Evolutionary conservation across 2,797 vertebrate genomes (phyloP), one percentile per base, ranked within the genome.

Genomic region (Acanthurus tractus): DNA sequence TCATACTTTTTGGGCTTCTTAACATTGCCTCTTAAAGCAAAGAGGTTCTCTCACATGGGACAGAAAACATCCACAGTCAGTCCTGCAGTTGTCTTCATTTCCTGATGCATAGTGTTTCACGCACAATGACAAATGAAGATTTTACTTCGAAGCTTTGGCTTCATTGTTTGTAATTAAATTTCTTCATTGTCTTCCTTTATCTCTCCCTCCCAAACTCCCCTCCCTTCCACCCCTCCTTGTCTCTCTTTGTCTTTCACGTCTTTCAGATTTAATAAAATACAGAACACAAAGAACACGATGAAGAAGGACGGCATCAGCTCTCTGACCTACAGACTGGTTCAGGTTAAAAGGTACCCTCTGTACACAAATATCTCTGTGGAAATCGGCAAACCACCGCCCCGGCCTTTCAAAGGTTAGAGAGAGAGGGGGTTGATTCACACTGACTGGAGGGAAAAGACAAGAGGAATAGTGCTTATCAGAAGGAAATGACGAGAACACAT

Each of bases 201-300:
- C 40, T 11, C 22, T 45, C 14, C n/a, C 22, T 20, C 45, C 4
- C 18, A 23, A 22, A 40, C 36, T 7, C 40, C 34, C 12, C 25
- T 42, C 13, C 22, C 29, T n/a, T 25, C 6, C n/a, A 17, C n/a
- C 48, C 22, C 6, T 45, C 10, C 22, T 42, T 3, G 29, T 49
- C 6, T 18, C 12, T 79, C 52, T 84, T 20, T 49, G 42, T 73
- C 55, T 75, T 68, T 46, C 74, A 0, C 17, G 11, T 40, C 45
- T 40, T 15, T 34, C 92, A 99, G 98, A 89, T 99, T 99, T 92
- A 99, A 96, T 88, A 99, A 99, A 95, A 99, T 99, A 89, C 97
- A 99, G 89, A 99, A 99, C 93, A 99, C 98, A 1, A 99, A 99
- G 95, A 96, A 97, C 95, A 99, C 97, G 0, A 99, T 99, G 98